These are phyloP conservation scores for Ceryle rudis DNA, from an alignment of 2,797 vertebrate genomes.

Conservation along the genomic window DNA sequence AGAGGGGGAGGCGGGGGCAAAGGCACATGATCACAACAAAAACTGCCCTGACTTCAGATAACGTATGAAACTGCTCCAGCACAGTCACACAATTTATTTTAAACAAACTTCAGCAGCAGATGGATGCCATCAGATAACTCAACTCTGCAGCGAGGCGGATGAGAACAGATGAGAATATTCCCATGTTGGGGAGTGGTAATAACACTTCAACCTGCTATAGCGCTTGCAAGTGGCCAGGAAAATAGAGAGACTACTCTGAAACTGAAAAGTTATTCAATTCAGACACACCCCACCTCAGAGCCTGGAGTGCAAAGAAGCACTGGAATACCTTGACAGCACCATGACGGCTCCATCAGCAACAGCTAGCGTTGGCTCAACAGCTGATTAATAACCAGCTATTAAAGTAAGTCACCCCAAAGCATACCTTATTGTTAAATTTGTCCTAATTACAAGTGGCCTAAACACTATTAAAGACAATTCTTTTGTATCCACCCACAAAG, in stretches of 20 bases:
- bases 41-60: not conserved
- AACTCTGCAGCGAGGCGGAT: not conserved
- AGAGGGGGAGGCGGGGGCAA: fast-evolving
- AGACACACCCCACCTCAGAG: not conserved
- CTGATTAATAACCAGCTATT: not conserved
- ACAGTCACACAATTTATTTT: not conserved
- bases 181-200: not conserved
- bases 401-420: not conserved
- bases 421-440: not conserved
- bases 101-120: not conserved
- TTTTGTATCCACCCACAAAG: not conserved
- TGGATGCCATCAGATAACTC: not conserved
- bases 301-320: not conserved
- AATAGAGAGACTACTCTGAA: not conserved
- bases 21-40: not conserved
- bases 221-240: not conserved
- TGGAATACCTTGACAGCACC: not conserved
- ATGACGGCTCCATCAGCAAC: not conserved
- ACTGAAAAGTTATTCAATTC: not conserved
- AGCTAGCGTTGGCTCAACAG: not conserved
- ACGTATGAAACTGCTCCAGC: not conserved
- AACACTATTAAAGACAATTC: not conserved
- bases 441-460: not conserved
- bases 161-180: not conserved
- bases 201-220: not conserved